Conservation (phyloP, 2,888 invertebrate genomes). For the Colostygia pectinataria region DNA sequence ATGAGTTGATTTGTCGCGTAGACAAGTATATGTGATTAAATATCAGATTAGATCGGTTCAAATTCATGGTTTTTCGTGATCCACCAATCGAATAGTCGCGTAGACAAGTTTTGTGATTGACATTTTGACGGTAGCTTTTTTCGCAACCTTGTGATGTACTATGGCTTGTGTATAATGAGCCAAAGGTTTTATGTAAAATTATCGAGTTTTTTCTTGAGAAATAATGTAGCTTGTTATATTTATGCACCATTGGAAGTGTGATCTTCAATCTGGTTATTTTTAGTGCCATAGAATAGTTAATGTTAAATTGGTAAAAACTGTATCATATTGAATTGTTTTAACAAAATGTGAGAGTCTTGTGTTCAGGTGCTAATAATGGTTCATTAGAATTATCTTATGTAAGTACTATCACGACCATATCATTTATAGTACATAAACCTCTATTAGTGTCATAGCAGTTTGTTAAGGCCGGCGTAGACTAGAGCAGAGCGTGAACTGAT, state of each 20-base stretch:
- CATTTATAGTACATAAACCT: neutral
- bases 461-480: neutral
- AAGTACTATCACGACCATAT: neutral
- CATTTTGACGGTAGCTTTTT: neutral
- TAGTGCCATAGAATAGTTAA: constrained; percentile 20
- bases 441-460: neutral
- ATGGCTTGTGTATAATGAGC: too few species aligned
- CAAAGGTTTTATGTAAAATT: too few species aligned
- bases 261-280: constrained; percentile 2
- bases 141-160: too few species aligned
- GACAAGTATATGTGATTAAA: too few species aligned
- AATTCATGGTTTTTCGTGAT: constrained; percentile 4
- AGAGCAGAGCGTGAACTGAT: too few species aligned
- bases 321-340: neutral
- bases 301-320: neutral
- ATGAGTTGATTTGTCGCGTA: too few species aligned
- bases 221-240: neutral
- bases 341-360: neutral
- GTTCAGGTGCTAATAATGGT: constrained; percentile 5
- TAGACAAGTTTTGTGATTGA: neutral
- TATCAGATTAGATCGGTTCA: constrained; percentile 2
- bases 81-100: too few species aligned
- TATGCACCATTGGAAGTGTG: neutral
- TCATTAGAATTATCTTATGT: neutral
- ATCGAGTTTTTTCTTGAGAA: constrained; percentile 5